Evolutionary conservation across 1,140 invertebrate genomes (phyloP).

Genomic region (honey bee (Apis mellifera)): Amel_HAv3.1 CM009943.2:1957001-1957500

Average conservation of each 20-base stretch:
- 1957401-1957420: too few relatives aligned
- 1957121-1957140: conserved; percentile 3
- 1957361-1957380: too few relatives aligned
- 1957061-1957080: not conserved
- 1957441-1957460: too few relatives aligned
- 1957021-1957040: not conserved
- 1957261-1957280: not conserved
- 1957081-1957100: not conserved
- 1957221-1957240: not conserved
- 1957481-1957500: too few relatives aligned
- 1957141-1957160: not conserved
- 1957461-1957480: too few relatives aligned
- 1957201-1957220: not conserved
- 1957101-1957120: not conserved
- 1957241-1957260: not conserved
- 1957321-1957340: too few relatives aligned
- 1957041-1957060: not conserved
- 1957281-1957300: not conserved
- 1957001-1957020: not conserved
- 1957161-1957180: not conserved
- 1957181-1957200: too few relatives aligned
- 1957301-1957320: too few relatives aligned
- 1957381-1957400: too few relatives aligned
- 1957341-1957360: too few relatives aligned
- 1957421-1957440: too few relatives aligned